A percentile compares a stretch with the other conserved stretches of the same genome.
phyloP scores from a whole-genome alignment of 2,888 invertebrate species.

The Eristalis arbustorum region DNA sequence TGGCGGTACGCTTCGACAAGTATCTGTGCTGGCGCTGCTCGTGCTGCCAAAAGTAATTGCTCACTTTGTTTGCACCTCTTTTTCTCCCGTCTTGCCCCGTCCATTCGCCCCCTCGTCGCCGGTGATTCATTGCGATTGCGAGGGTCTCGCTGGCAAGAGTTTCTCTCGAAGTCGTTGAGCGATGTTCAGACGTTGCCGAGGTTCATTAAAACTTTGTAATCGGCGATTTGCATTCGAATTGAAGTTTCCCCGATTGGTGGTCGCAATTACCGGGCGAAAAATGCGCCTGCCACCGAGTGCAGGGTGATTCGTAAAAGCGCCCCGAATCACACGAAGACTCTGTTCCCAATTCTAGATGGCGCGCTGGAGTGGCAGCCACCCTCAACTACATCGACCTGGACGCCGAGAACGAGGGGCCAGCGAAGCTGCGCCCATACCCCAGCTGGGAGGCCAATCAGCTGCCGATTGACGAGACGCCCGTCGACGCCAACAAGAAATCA shows the following conservation, averaged over 20 bases:
- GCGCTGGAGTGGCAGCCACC: constrained; percentile 86
- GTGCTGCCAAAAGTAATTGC: neutral
- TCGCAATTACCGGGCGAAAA: neutral
- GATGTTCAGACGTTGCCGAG: constrained; percentile 24
- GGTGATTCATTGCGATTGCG: neutral
- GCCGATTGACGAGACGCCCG: constrained; percentile 82
- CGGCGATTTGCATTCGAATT: constrained; percentile 9
- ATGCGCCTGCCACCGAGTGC: neutral
- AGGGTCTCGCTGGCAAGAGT: neutral
- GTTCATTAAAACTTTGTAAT: constrained; percentile 56
- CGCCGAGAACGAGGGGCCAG: constrained; percentile 85
- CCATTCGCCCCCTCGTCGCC: too few relatives aligned
- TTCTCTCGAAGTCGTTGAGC: constrained; percentile 26
- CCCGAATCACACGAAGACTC: too few relatives aligned
- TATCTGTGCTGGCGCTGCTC: constrained; percentile 24
- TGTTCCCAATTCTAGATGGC: constrained; percentile 81
- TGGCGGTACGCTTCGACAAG: constrained; percentile 21
- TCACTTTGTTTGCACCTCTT: neutral
- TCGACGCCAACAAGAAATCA: constrained; percentile 73
- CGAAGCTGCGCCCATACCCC: constrained; percentile 88
- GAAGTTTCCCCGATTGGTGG: neutral
- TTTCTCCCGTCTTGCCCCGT: neutral
- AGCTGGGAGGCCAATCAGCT: constrained; percentile 89
- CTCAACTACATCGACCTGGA: constrained; percentile 84
- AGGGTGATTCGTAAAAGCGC: neutral